Evolutionary conservation across 2,888 invertebrate species (phyloP), one percentile per base, ranked within the genome.

Genomic region (Choreutis nemorana): DNA sequence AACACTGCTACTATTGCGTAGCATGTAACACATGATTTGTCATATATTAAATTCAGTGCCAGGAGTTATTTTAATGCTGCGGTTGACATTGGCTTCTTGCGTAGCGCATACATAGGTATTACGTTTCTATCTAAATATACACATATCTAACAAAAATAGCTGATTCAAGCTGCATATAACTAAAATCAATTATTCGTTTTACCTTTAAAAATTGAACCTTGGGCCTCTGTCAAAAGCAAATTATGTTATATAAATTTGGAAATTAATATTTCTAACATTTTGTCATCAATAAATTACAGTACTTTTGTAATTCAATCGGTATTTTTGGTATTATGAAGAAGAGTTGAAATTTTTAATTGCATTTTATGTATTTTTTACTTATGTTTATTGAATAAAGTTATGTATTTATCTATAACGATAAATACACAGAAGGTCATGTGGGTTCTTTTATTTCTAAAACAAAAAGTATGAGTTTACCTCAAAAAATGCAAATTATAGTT

Each of bases 131-230:
- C 52, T 49, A 52, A 52, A 58, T 44, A 38, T 44, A 46, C 12
- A 23, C 23, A 8, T 45, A 50, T 44, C 49, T 43, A n/a, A n/a
- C n/a, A n/a, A n/a, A 53, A 53, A 44, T 62, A 71, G 72, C 71
- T 58, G 52, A 44, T 45, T 45, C 27, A 73, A 75, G 72, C 72
- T 55, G 56, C 47, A 48, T 48, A 46, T 49, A 46, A 50, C 42
- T 42, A 41, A 49, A 45, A 23, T 14, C n/a, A 26, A 48, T 42
- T 42, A 57, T 59, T 63, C 54, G 60, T 58, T 61, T 75, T 77
- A 78, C 77, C 77, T 78, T 77, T 77, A 66, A 73, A 77, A 64
- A 75, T 59, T 54, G 78, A 70, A 58, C 62, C 75, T 67, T 77
- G 77, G 58, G 49, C 52, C 64, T 75, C 78, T 77, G 77, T 73